Conservation (phyloP, 2,888 invertebrate species). For the Caenorhabditis sp. region DNA sequence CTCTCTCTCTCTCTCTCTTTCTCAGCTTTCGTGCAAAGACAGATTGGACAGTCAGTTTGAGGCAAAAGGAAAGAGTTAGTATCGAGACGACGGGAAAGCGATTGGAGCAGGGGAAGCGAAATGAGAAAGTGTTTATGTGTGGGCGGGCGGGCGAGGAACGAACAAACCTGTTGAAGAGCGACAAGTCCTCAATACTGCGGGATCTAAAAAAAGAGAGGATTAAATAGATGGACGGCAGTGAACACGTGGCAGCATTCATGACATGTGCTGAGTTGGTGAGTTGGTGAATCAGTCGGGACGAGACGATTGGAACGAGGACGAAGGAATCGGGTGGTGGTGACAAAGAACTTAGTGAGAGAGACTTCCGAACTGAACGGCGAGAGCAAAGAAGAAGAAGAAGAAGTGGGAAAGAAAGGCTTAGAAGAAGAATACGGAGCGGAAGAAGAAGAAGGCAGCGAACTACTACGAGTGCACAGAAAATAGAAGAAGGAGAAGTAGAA, state of each 20-base stretch:
- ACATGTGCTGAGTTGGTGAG: constrained; percentile 32
- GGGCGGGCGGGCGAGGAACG: constrained; percentile 65
- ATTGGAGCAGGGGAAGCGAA: constrained; percentile 31
- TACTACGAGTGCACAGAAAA: constrained; percentile 11
- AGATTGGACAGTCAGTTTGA: constrained; percentile 6
- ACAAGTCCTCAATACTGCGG: constrained; percentile 79
- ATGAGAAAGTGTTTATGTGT: constrained; percentile 23
- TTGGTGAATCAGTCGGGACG: constrained; percentile 31
- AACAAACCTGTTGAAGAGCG: constrained; percentile 79
- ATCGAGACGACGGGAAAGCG: constrained; percentile 19
- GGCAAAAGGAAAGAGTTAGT: constrained; percentile 44
- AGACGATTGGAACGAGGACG: constrained; percentile 24
- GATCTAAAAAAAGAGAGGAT: constrained; percentile 73
- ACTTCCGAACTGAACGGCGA: constrained; percentile 6
- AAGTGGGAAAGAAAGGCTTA: neutral
- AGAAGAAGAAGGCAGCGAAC: neutral
- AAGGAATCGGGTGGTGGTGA: constrained; percentile 5
- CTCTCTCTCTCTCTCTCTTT: neutral
- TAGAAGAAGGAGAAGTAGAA: constrained; percentile 11
- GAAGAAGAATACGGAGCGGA: constrained; percentile 4
- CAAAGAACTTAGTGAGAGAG: constrained; percentile 42
- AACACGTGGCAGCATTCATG: constrained; percentile 51
- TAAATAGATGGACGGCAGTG: constrained; percentile 7
- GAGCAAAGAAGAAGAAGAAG: constrained; percentile 8
- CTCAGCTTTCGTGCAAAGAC: constrained; percentile 21